phyloP scores from a whole-genome alignment of 2,113 vertebrate genomes.

The Glareola pratincola region DNA sequence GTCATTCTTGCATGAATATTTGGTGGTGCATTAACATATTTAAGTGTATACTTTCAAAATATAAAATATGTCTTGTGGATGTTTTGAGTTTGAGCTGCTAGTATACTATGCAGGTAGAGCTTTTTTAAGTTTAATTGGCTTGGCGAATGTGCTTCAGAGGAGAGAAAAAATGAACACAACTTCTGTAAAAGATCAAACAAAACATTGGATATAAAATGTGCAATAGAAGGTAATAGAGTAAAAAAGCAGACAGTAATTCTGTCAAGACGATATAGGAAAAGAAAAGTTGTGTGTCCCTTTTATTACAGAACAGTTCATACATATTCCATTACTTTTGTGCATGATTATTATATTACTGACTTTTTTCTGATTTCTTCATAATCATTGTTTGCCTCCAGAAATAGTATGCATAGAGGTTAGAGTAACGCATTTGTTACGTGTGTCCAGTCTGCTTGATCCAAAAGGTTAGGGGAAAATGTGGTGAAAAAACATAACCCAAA shows the following conservation, averaged over 20 bases:
- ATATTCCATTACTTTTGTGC: neutral
- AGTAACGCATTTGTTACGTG: neutral
- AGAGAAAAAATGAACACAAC: conserved; percentile 19
- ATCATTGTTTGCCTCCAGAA: neutral
- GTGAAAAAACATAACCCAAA: neutral
- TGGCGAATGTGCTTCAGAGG: conserved; percentile 30
- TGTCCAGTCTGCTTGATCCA: neutral
- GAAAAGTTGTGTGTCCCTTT: neutral
- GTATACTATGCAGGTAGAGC: neutral
- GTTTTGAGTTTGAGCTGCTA: neutral
- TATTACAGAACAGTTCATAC: neutral
- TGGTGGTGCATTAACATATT: neutral
- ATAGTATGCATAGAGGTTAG: neutral
- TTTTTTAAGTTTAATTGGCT: conserved; percentile 34
- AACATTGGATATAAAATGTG: neutral
- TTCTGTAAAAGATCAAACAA: conserved; percentile 41
- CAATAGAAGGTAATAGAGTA: neutral
- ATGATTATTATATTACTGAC: neutral
- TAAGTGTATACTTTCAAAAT: neutral
- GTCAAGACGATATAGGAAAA: neutral
- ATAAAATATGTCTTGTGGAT: neutral
- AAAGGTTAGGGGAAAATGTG: neutral
- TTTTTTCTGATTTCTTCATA: neutral
- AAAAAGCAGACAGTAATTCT: conserved; percentile 18
- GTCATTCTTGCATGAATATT: neutral